Evolutionary conservation across 2,888 invertebrate genomes (phyloP).

Genomic region (Pyrocoelia pectoralis): DNA sequence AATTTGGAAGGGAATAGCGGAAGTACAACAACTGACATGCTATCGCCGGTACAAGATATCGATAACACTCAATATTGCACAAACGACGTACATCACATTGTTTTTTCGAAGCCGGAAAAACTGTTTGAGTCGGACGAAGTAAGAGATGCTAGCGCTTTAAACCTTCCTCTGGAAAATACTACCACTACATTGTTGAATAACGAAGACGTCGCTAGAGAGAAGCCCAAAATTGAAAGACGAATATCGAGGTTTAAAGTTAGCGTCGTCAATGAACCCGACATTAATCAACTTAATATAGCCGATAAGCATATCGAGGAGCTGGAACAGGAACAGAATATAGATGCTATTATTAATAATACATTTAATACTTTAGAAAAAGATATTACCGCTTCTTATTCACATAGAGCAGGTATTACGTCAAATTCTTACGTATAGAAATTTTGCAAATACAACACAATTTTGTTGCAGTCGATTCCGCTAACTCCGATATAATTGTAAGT

Average conservation of each 20-base stretch:
- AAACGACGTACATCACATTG: slow-evolving; percentile 23
- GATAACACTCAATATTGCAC: slow-evolving; percentile 38
- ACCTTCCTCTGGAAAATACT: slow-evolving; percentile 27
- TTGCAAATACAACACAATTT: too few species aligned
- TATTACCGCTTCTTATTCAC: slow-evolving; percentile 47
- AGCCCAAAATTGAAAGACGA: slow-evolving; percentile 50
- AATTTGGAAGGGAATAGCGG: slow-evolving; percentile 59
- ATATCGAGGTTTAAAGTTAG: slow-evolving; percentile 64
- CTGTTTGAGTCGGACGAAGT: neutral
- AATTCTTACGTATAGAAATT: too few species aligned
- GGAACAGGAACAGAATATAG: slow-evolving; percentile 40
- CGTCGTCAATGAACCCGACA: slow-evolving; percentile 61
- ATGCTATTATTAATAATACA: slow-evolving; percentile 54
- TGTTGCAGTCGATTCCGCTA: slow-evolving; percentile 16
- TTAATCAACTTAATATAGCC: slow-evolving; percentile 48
- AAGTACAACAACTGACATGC: slow-evolving; percentile 51
- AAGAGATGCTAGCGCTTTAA: slow-evolving; percentile 16
- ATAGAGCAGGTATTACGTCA: slow-evolving; percentile 45
- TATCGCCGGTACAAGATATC: slow-evolving; percentile 53
- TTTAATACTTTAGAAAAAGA: slow-evolving; percentile 54
- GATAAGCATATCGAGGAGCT: slow-evolving; percentile 12
- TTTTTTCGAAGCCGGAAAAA: neutral
- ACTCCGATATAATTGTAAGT: slow-evolving; percentile 23
- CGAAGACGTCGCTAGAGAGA: neutral
- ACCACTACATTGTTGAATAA: slow-evolving; percentile 24